Evolutionary conservation across 2,888 invertebrate genomes (phyloP), one percentile per base, ranked within the genome.

Genomic region (Magallana nippona): DNA sequence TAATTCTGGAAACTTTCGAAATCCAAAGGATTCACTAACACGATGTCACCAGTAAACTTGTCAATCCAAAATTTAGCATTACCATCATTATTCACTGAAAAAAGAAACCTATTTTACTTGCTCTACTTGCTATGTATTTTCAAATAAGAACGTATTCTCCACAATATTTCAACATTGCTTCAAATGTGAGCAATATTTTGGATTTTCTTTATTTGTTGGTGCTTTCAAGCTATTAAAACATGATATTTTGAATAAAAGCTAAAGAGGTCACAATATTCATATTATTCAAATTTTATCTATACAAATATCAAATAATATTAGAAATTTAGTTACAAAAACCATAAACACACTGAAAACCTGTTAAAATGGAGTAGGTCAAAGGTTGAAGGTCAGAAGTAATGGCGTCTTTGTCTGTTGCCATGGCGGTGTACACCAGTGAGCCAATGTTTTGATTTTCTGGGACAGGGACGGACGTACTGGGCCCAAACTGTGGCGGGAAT

Each of bases 71-170:
- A 92, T n/a, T 86, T 58, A 58, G 84, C 82, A 5, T 62, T 82
- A 2, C 92, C 91, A 62, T 88, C 85, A 71, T 90, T 90, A 0
- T 87, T 89, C 1, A 91, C 92, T 91, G 86, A 32, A 88, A 86
- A 5, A 44, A 11, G 13, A 81, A 60, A 13, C 5, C 0, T 56
- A n/a, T 10, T 5, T 19, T 11, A 32, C 10, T 17, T 17, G 13
- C 1, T 27, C 13, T 19, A 27, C n/a, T 32, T 78, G 22, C 2
- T 17, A 27, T 13, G 1, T 78, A 32, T 2, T 78, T 5, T 11
- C 2, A 44, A 32, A 27, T 11, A 27, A 2, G 13, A 10, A 27
- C 13, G 17, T 27, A 78, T 55, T 44, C 0, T 44, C 8, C 5
- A 44, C 0, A 44, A 44, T 3, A 44, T 44, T 44, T 44, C 44